These are phyloP conservation scores for Scylla paramamosain DNA, from an alignment of 1,140 invertebrate genomes.

Conservation along the genomic window DNA sequence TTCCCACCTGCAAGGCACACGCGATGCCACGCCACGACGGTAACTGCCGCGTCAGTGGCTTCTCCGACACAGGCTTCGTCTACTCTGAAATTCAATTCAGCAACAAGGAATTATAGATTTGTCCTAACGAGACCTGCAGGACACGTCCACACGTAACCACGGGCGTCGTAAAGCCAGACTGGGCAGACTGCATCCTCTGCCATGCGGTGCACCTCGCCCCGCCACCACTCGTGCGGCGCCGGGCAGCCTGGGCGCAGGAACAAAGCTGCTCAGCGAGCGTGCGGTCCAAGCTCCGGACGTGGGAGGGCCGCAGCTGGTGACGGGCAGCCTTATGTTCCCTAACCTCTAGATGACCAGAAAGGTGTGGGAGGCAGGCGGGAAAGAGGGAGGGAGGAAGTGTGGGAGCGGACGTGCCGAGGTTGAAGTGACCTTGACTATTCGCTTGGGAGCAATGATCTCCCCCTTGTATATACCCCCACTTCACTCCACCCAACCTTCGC, in stretches of 20 bases:
- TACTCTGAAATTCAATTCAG: not conserved
- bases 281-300: not conserved
- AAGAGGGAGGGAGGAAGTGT: slow-evolving; percentile 12
- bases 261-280: not conserved
- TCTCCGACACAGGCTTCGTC: not conserved
- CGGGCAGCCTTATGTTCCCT: not conserved
- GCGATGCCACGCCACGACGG: not conserved
- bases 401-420: slow-evolving; percentile 56
- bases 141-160: not conserved
- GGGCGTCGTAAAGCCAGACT: not conserved
- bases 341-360: not conserved
- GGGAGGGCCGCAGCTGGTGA: not conserved
- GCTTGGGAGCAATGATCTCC: slow-evolving; percentile 52
- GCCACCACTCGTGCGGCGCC: not conserved
- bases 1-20: not conserved
- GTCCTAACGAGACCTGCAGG: not conserved
- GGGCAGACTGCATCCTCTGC: not conserved
- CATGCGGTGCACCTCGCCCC: not conserved
- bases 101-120: not conserved
- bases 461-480: not conserved
- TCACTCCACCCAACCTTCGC: not conserved
- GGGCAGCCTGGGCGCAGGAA: not conserved
- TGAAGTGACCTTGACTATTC: slow-evolving; percentile 55
- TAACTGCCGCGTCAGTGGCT: not conserved
- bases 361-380: not conserved